A percentile compares a stretch with the other conserved stretches of the same genome.
Evolutionary conservation across 2,888 invertebrate genomes (phyloP).

Genomic region (Meghimatium bilineatum): DNA sequence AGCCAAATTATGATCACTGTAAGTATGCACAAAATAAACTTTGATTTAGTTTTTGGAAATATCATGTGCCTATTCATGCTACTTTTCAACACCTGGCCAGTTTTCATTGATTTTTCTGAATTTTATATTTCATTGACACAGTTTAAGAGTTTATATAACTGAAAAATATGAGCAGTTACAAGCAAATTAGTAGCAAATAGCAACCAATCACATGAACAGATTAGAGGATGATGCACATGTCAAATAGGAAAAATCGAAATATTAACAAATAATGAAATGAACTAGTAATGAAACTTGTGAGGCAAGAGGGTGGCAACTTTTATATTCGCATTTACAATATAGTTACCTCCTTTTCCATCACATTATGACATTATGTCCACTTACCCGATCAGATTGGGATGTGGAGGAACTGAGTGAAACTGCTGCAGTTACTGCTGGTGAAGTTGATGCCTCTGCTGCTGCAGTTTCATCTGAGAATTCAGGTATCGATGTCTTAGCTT

Average conservation of each 20-base stretch:
- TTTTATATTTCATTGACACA: no score
- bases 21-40: background rate
- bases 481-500: slow-evolving; percentile 19
- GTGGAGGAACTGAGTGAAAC: slow-evolving; percentile 34
- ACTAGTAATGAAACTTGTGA: slow-evolving; percentile 34
- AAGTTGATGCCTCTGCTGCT: slow-evolving; percentile 25
- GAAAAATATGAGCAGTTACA: background rate
- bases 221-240: slow-evolving; percentile 35
- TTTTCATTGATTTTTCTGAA: background rate
- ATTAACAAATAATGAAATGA: slow-evolving; percentile 37
- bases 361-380: slow-evolving; percentile 42
- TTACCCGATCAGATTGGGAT: slow-evolving; percentile 45
- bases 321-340: slow-evolving; percentile 7
- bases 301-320: slow-evolving; percentile 41
- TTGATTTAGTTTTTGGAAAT: no score
- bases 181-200: slow-evolving; percentile 29
- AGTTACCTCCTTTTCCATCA: slow-evolving; percentile 49
- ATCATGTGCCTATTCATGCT: no score
- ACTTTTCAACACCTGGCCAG: no score
- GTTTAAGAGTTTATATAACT: no score
- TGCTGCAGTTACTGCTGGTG: slow-evolving; percentile 19
- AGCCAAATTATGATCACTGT: background rate
- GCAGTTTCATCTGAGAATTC: slow-evolving; percentile 38
- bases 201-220: slow-evolving; percentile 9
- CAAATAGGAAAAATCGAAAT: slow-evolving; percentile 33